These are phyloP conservation scores for Periophthalmodon schlosseri DNA, from an alignment of 2,113 vertebrate genomes.

Conservation along the genomic window DNA sequence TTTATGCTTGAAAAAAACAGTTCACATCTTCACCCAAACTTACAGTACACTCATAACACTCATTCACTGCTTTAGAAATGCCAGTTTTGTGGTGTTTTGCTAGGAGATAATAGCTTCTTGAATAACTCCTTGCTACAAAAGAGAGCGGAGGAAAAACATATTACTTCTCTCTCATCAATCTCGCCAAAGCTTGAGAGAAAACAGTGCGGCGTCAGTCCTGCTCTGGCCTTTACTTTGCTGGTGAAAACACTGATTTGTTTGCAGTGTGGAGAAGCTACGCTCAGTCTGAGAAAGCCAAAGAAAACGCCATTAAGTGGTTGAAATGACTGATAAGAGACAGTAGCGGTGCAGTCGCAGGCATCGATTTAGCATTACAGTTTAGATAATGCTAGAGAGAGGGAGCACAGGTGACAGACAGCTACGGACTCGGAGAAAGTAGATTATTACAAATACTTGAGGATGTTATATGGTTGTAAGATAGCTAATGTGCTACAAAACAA, in stretches of 20 bases:
- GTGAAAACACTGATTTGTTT: slow-evolving; percentile 6
- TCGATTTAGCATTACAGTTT: not conserved
- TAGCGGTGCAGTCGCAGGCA: not conserved
- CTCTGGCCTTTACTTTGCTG: not conserved
- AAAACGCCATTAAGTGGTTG: slow-evolving; percentile 7
- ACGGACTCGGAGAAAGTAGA: not conserved
- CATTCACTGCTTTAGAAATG: not conserved
- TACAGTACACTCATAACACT: not conserved
- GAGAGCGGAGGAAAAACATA: slow-evolving; percentile 1
- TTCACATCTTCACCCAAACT: not conserved
- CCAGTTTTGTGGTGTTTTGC: not conserved
- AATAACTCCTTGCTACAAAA: not conserved
- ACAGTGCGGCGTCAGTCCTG: not conserved
- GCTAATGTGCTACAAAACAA: too few relatives aligned
- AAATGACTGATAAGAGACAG: slow-evolving; percentile 2
- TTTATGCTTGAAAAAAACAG: not conserved
- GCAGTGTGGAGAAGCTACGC: not conserved
- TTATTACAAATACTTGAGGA: not conserved
- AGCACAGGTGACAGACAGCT: not conserved
- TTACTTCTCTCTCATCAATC: slow-evolving; percentile 4
- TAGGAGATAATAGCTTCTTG: not conserved
- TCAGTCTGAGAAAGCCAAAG: not conserved
- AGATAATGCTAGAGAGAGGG: not conserved
- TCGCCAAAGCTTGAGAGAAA: not conserved
- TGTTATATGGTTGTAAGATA: too few relatives aligned